phyloP scores from a whole-genome alignment of 2,113 vertebrate genomes.

The Nesospiza acunhae region DNA sequence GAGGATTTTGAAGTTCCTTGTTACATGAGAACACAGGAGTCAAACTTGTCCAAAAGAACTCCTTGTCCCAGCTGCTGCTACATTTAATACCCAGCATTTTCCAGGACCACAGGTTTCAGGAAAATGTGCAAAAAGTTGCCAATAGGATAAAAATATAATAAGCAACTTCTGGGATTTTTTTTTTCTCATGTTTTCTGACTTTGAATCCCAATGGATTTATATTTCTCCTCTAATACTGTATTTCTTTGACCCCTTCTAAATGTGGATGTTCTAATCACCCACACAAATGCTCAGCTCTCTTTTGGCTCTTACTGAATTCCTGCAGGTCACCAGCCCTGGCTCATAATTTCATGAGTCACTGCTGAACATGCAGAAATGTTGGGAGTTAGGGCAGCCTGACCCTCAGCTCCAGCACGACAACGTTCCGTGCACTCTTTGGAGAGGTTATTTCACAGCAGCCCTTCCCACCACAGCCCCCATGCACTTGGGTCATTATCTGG shows the following conservation, averaged over 20 bases:
- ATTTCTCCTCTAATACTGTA: background rate
- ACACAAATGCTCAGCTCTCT: background rate
- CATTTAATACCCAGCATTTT: background rate
- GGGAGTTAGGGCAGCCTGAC: constrained; percentile 36
- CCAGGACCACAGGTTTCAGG: background rate
- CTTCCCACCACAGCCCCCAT: background rate
- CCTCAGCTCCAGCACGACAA: background rate
- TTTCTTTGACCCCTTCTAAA: constrained; percentile 31
- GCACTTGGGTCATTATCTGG: background rate
- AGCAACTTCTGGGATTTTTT: background rate
- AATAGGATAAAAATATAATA: background rate
- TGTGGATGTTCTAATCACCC: background rate
- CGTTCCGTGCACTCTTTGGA: background rate
- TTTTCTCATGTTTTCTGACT: background rate
- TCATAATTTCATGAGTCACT: constrained; percentile 51
- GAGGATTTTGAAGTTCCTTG: background rate
- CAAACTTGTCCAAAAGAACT: background rate
- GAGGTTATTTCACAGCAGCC: background rate
- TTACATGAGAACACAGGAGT: background rate
- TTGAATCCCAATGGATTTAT: background rate
- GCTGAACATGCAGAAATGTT: constrained; percentile 18
- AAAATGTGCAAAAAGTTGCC: background rate
- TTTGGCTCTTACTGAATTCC: background rate
- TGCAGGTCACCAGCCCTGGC: constrained; percentile 37
- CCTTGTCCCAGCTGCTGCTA: background rate